Evolutionary conservation across 2,113 vertebrate genomes (phyloP).

Genomic region (Pluvianellus socialis): DNA sequence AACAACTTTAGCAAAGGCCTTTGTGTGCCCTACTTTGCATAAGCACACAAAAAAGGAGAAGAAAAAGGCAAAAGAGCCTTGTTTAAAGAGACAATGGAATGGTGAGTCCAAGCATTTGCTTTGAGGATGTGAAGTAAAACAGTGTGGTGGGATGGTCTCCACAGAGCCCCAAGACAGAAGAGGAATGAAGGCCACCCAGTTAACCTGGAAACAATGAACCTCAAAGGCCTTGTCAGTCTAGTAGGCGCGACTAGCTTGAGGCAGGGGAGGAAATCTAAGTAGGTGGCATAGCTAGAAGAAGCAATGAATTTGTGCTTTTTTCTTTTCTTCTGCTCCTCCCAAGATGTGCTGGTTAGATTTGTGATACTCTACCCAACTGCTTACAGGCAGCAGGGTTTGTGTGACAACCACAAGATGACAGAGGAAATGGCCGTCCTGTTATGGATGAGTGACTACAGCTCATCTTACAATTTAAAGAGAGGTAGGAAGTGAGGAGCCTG

Average conservation of each 20-base stretch:
- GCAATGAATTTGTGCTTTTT: neutral
- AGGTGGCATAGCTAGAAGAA: slow-evolving; percentile 44
- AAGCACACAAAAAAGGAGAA: neutral
- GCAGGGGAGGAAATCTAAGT: slow-evolving; percentile 49
- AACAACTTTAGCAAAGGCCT: neutral
- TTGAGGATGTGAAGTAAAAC: slow-evolving; percentile 51
- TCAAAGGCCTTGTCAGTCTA: slow-evolving; percentile 32
- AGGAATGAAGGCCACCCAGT: slow-evolving; percentile 55
- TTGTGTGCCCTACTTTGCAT: neutral
- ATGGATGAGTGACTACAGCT: neutral
- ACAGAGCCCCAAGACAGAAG: slow-evolving; percentile 18
- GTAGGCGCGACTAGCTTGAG: neutral
- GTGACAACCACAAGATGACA: neutral
- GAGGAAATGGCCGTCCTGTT: neutral
- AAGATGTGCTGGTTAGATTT: slow-evolving; percentile 4
- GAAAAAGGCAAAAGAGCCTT: neutral
- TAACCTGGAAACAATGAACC: slow-evolving; percentile 60
- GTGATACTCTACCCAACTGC: neutral
- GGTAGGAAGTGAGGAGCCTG: neutral
- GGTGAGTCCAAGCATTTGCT: slow-evolving; percentile 39
- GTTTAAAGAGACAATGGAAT: slow-evolving; percentile 22
- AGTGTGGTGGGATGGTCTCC: slow-evolving; percentile 18
- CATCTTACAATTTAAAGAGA: neutral
- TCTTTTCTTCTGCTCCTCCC: neutral
- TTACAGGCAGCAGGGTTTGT: neutral